Conservation (phyloP, 2,888 invertebrate species). For the Yponomeuta malinellus region DNA sequence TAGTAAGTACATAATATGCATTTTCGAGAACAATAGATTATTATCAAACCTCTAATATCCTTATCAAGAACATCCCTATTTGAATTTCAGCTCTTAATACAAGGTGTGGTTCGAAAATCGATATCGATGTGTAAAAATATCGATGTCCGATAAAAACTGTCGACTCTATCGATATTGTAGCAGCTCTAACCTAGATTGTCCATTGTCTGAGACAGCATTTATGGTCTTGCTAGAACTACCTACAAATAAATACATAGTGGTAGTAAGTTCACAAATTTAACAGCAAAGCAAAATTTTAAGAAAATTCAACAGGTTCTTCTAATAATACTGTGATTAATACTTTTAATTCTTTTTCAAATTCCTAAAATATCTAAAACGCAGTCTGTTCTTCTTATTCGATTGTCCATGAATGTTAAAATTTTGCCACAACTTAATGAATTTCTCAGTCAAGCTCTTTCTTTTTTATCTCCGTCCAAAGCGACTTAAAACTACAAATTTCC, state of each 20-base stretch:
- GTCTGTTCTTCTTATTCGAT: background rate
- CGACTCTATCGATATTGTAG: constrained; percentile 30
- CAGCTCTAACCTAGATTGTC: constrained; percentile 4
- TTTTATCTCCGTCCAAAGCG: background rate
- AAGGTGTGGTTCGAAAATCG: background rate
- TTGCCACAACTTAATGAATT: background rate
- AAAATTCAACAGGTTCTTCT: constrained; percentile 15
- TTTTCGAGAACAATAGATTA: background rate
- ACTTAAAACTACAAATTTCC: background rate
- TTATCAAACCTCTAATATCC: background rate
- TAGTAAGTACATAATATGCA: background rate
- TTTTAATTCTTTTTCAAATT: background rate
- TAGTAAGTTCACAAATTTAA: background rate
- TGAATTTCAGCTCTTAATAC: background rate
- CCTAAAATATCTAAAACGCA: background rate
- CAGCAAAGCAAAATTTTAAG: constrained; percentile 17
- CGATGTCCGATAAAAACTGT: constrained; percentile 21
- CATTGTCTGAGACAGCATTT: constrained; percentile 7
- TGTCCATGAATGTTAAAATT: background rate
- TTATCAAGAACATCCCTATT: background rate
- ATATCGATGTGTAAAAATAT: constrained; percentile 25
- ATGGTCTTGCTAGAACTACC: constrained; percentile 31
- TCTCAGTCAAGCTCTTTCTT: background rate
- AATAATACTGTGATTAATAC: constrained; percentile 15
- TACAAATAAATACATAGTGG: background rate